phyloP scores from a whole-genome alignment of 2,113 vertebrate genomes.

The Asarcornis scutulata region DNA sequence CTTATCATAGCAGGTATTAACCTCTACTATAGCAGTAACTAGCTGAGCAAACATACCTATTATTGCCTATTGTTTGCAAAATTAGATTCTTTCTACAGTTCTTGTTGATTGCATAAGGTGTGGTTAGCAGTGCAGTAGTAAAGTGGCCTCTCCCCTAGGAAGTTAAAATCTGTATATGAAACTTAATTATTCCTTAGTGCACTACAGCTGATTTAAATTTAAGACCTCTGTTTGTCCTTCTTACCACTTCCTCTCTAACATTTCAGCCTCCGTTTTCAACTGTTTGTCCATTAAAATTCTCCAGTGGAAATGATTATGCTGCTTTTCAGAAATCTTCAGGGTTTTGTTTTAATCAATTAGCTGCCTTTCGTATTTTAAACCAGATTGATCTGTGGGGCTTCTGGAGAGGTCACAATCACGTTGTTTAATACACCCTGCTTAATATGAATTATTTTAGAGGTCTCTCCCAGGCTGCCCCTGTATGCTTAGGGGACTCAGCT shows the following conservation, averaged over 20 bases:
- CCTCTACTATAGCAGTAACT: background rate
- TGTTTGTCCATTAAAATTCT: background rate
- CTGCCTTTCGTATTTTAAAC: background rate
- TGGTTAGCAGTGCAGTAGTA: background rate
- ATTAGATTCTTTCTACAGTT: background rate
- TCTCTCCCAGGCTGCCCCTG: background rate
- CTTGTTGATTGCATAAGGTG: background rate
- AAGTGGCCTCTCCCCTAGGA: background rate
- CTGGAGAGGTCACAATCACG: fast-evolving
- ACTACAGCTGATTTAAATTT: background rate
- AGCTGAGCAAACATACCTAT: background rate
- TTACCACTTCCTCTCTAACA: background rate
- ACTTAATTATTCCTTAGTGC: conserved; percentile 1
- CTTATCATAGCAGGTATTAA: background rate
- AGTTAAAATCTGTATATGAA: background rate
- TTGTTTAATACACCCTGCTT: background rate
- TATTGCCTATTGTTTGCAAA: background rate
- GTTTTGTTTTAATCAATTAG: background rate
- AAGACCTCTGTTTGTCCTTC: background rate
- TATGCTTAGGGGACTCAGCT: background rate
- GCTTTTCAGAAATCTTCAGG: conserved; percentile 16
- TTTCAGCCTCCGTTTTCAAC: fast-evolving
- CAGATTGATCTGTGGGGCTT: background rate
- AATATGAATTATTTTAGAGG: background rate
- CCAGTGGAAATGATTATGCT: background rate